Percentiles rank a stretch among this genome's conserved stretches.
Evolutionary conservation across 2,888 invertebrate species (phyloP).

Genomic region (Noctua janthe): DNA sequence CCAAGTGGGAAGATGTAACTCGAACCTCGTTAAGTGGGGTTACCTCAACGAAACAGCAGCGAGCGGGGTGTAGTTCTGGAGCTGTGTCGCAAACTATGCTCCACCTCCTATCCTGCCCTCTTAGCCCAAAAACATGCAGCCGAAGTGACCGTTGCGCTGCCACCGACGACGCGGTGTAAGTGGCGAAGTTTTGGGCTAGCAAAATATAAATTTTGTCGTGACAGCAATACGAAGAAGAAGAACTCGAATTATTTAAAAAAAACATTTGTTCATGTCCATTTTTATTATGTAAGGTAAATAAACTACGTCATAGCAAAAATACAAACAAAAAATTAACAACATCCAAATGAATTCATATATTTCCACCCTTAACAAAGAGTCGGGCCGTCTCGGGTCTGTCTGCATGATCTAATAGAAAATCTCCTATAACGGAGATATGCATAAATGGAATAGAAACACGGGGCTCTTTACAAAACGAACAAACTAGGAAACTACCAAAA

Average conservation of each 20-base stretch:
- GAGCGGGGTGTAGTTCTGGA: no score
- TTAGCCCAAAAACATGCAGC: no score
- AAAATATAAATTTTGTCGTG: no score
- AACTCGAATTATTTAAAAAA: neutral
- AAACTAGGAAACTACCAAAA: slow-evolving; percentile 1
- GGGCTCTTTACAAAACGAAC: slow-evolving; percentile 21
- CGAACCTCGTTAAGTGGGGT: no score
- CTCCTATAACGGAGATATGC: neutral
- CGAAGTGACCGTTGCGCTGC: no score
- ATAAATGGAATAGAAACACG: slow-evolving; percentile 3
- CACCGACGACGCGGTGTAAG: no score
- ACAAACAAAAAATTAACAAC: neutral
- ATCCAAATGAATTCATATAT: neutral
- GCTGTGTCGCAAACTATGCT: no score
- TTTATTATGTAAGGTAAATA: neutral
- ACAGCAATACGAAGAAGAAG: no score
- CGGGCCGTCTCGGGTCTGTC: neutral
- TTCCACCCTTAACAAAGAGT: neutral
- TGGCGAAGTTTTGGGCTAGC: no score
- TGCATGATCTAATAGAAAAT: neutral
- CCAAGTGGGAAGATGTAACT: no score
- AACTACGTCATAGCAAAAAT: neutral
- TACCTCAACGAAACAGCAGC: no score
- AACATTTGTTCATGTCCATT: neutral
- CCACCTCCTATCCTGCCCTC: no score